Evolutionary conservation across 2,888 invertebrate genomes (phyloP), one percentile per base, ranked within the genome.

Genomic region (Mesorhabditis spiculigera): DNA sequence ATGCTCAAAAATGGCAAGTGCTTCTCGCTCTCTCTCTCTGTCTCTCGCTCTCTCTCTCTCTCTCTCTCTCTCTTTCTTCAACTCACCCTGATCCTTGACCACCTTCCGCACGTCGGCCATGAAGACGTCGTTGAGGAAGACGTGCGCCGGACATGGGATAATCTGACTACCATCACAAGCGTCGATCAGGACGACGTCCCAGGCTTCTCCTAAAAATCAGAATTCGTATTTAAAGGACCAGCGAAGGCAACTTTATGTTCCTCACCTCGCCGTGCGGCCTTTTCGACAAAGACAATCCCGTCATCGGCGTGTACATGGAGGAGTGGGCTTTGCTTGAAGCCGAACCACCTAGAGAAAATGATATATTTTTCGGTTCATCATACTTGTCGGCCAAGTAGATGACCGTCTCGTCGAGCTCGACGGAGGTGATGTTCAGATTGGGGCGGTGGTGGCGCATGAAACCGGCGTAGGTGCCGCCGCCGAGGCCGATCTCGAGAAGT

Each of bases 391-490:
- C 79, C n/a, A 78, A 64, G 16, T 71, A 42, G n/a, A 67, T 68
- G 45, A 78, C 78, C 5, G 63, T 28, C 4, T 65, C 63, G 16
- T 78, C 75, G n/a, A 68, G 8, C 63, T 78, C 78, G 45, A 69
- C 72, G n/a, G 78, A 72, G 65, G 75, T 72, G 62, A 78, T 78
- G 58, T 78, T 67, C 41, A 75, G 58, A 76, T 76, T 50, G 8
- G 58, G 58, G n/a, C 58, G 58, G n/a, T 50, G 58, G 58, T 13
- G 58, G n/a, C 58, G 58, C 8, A 50, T 50, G 58, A 50, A 50
- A 2, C 10, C 8, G n/a, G 8, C 58, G 58, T 13, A 50, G 10
- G n/a, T 10, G 10, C 58, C 58, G 8, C 58, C 58, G n/a, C 58
- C 58, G 10, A 50, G n/a, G n/a, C 58, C 58, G 8, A 50, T 50